phyloP scores from a whole-genome alignment of 2,888 invertebrate genomes.

The Microctonus brassicae region DNA sequence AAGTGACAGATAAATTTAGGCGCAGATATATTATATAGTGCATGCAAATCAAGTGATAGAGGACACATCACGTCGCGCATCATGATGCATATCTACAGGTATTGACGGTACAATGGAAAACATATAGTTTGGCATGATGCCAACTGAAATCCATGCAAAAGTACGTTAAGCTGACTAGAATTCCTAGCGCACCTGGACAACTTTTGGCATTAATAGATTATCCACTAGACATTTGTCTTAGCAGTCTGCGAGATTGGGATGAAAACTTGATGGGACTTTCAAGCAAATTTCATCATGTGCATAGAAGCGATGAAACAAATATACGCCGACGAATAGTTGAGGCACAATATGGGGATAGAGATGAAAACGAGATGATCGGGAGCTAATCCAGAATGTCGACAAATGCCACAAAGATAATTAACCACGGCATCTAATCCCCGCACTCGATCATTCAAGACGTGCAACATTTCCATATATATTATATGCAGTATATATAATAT shows the following conservation, averaged over 20 bases:
- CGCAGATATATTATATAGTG: conserved; percentile 20
- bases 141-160: conserved; percentile 60
- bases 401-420: conserved; percentile 9
- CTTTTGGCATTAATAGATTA: conserved; percentile 60
- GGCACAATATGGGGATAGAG: neutral
- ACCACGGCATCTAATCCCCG: conserved; percentile 7
- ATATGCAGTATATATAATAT: neutral
- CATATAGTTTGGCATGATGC: conserved; percentile 59
- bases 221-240: conserved; percentile 50
- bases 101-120: conserved; percentile 44
- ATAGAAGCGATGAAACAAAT: neutral
- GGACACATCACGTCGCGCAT: neutral
- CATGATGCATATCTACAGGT: conserved; percentile 4
- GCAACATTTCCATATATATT: neutral
- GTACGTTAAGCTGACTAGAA: conserved; percentile 51
- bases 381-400: conserved; percentile 21
- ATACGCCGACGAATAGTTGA: neutral
- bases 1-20: neutral
- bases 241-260: conserved; percentile 25
- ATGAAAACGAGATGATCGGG: conserved; percentile 2
- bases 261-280: conserved; percentile 4
- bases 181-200: conserved; percentile 56
- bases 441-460: conserved; percentile 13
- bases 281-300: neutral
- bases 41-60: neutral